Evolutionary conservation across 2,797 vertebrate genomes (phyloP), one percentile per base, ranked within the genome.

Genomic region (Kryptopterus vitreolus): DNA sequence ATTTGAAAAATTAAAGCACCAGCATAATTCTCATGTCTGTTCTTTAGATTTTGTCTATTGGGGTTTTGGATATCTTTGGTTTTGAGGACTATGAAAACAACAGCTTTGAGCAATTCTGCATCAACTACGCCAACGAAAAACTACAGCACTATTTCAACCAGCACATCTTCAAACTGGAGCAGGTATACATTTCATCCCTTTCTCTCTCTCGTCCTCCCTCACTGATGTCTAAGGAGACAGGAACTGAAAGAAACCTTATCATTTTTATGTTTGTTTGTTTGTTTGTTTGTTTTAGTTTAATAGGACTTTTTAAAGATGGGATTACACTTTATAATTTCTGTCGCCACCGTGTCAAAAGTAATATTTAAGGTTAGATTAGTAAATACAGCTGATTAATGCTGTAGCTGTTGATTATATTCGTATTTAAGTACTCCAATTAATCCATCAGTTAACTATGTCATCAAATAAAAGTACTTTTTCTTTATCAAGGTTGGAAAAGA

Each of bases 71-170:
- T 91, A 99, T 99, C 85, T 99, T 99, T 86, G 98, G 98, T 18
- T 99, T 99, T 84, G 98, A 99, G 89, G 98, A 99, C 92, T 99
- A 98, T 16, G 98, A 99, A 92, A 99, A 94, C 91, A 99, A 99
- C 88, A 99, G 97, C 88, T 99, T 99, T 55, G 98, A 99, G 69
- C 98, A 99, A 82, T 98, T 99, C 91, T 99, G 98, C 92, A 99
- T 99, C 88, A 99, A 99, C 93, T 99, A 97, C 33, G 98, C 98
- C 88, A 99, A 99, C 1, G 98, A 99, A 81, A 96, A 96, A 74
- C 94, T 99, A 63, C 98, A 99, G 89, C 96, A 99, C 90, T 99
- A 99, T 90, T 99, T 99, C 88, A 99, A 99, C 92, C 98, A 98
- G 77, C 98, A 99, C 92, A 97, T 97, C 87, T 99, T 99, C 88